Evolutionary conservation across 2,888 invertebrate species (phyloP), one percentile per base, ranked within the genome.

Genomic region (Lithophane socia): DNA sequence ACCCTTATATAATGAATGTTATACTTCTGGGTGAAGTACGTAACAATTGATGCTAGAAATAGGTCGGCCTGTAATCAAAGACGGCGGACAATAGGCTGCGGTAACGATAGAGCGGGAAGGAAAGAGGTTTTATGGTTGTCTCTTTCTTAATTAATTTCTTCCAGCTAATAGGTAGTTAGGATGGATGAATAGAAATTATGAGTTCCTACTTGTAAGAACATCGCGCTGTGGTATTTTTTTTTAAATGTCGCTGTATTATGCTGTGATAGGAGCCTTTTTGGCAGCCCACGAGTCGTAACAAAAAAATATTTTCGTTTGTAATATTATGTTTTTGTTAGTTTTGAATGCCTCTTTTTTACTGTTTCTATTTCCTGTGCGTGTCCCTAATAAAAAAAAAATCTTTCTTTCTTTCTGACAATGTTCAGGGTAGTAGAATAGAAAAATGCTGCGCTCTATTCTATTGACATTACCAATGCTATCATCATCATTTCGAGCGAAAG

Each of bases 41-140:
- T 63, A 69, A 78, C 73, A 69, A 81, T 81, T 73, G 79, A 24
- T 66, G 69, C 52, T 47, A 82, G 82, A 77, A 68, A 72, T 72
- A 78, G 73, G 65, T 73, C 65, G 37, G n/a, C 0, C 47, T 78
- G 24, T 78, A 63, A 78, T 78, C 78, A 69, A 78, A 70, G 73
- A 52, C 5, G 21, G 37, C 13, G 60, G 65, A 78, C 78, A 81
- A 78, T 73, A 77, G 72, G 10, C 24, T 3, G 29, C 24, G 58
- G 10, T 37, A 42, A 1, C 16, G 37, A 60, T 58, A 64, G 49
- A 82, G 60, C 3, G 63, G 56, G 77, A 60, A 24, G n/a, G 29
- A 49, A 1, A 12, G 9, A 0, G 18, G 29, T 56, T 64, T 9
- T 16, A 1, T 66, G 3, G 47, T n/a, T 58, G 24, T 67, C 61